Evolutionary conservation across 2,113 vertebrate species (phyloP).

Genomic region (Puntigrus tetrazona): DNA sequence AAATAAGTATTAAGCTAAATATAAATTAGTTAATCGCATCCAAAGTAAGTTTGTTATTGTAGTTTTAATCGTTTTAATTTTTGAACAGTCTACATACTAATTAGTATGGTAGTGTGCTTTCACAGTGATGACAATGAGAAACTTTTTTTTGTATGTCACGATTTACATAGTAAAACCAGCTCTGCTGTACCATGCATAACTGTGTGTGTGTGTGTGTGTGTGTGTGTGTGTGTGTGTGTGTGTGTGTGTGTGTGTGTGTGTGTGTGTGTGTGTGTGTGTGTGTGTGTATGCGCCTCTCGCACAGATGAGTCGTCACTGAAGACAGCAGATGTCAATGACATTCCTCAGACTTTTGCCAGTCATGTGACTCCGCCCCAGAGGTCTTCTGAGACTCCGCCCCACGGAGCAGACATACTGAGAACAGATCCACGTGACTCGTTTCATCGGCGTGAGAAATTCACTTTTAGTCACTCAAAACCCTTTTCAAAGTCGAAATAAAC

Average conservation of each 20-base stretch:
- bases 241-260: conserved; percentile 1
- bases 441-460: conserved; percentile 74
- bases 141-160: not conserved
- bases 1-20: not conserved
- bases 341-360: conserved; percentile 86
- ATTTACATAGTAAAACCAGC: not conserved
- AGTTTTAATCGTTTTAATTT: no score
- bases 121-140: not conserved
- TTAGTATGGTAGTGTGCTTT: not conserved
- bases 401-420: conserved; percentile 82
- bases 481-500: not conserved
- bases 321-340: conserved; percentile 82
- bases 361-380: conserved; percentile 42
- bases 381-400: conserved; percentile 28
- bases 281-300: not conserved
- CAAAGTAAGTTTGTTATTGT: no score
- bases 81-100: not conserved
- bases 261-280: not conserved
- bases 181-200: no score
- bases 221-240: not conserved
- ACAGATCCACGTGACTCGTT: conserved; percentile 84
- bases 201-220: not conserved
- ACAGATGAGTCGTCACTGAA: conserved; percentile 83
- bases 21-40: no score
- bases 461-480: not conserved